These are phyloP conservation scores for Clarias platycephalus DNA, from an alignment of 2,797 vertebrate species.

Conservation along the genomic window DNA sequence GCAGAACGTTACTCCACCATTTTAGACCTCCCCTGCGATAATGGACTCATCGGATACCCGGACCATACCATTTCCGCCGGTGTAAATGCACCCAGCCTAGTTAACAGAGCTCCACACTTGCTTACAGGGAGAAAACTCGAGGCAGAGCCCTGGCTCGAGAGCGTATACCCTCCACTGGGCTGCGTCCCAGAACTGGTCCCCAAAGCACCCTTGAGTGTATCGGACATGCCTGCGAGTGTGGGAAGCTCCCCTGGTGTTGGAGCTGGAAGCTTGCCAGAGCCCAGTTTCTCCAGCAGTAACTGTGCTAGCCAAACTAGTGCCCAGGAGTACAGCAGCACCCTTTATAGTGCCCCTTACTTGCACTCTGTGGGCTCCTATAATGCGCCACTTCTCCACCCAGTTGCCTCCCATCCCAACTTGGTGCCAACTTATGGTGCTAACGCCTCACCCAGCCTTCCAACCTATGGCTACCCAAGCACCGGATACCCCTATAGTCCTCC, in stretches of 20 bases:
- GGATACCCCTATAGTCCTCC: slow-evolving; percentile 95
- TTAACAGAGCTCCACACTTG: slow-evolving; percentile 72
- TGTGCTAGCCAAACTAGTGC: slow-evolving; percentile 84
- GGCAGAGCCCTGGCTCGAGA: slow-evolving; percentile 93
- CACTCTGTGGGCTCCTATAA: slow-evolving; percentile 85
- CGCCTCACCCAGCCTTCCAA: slow-evolving; percentile 89
- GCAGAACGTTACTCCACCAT: slow-evolving; percentile 97
- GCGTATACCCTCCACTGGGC: slow-evolving; percentile 88
- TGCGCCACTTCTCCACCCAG: slow-evolving; percentile 81
- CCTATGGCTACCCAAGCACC: slow-evolving; percentile 90
- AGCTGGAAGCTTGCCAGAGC: slow-evolving; percentile 87
- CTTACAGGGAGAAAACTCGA: slow-evolving; percentile 91
- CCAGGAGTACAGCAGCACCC: slow-evolving; percentile 91
- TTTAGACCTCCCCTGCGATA: slow-evolving; percentile 87
- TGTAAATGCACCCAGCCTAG: slow-evolving; percentile 66
- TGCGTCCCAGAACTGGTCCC: slow-evolving; percentile 84
- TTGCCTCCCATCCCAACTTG: slow-evolving; percentile 77
- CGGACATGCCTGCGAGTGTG: slow-evolving; percentile 89
- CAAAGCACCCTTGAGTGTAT: slow-evolving; percentile 67
- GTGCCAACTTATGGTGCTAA: slow-evolving; percentile 90
- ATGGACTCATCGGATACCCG: slow-evolving; percentile 78
- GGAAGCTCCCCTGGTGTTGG: slow-evolving; percentile 94
- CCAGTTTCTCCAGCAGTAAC: slow-evolving; percentile 92
- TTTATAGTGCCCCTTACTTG: slow-evolving; percentile 91
- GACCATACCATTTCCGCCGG: slow-evolving; percentile 46